Conservation (phyloP, 1,140 invertebrate species). For the Atta texana region DNA sequence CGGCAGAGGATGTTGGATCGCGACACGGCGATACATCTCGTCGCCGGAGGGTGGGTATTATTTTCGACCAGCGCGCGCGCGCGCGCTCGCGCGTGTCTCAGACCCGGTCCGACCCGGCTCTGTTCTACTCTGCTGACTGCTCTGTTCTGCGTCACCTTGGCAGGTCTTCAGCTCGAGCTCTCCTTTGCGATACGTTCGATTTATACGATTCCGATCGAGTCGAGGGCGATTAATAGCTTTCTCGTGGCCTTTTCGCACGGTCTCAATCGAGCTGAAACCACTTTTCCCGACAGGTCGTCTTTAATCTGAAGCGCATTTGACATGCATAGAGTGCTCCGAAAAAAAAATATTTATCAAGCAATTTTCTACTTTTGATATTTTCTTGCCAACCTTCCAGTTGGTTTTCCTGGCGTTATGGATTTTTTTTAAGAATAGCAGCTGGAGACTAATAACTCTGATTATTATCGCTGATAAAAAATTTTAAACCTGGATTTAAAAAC, state of each 20-base stretch:
- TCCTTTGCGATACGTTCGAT: background rate
- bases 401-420: background rate
- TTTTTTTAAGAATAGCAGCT: background rate
- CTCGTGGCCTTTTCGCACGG: background rate
- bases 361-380: background rate
- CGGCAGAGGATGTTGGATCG: conserved; percentile 89
- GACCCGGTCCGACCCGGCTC: conserved; percentile 7
- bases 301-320: background rate
- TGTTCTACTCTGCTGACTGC: no score
- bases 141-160: conserved; percentile 44
- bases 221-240: background rate
- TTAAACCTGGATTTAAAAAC: background rate
- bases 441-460: background rate
- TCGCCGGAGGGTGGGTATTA: conserved; percentile 93
- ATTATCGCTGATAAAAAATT: background rate
- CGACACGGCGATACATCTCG: conserved; percentile 94
- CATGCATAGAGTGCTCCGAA: background rate
- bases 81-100: background rate
- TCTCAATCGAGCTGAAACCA: background rate
- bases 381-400: background rate
- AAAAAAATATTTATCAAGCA: background rate
- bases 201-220: background rate
- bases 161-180: background rate
- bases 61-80: conserved; percentile 55
- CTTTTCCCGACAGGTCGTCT: background rate